Evolutionary conservation across 1,140 invertebrate species (phyloP).

Genomic region (Drosophila triauraria): DNA sequence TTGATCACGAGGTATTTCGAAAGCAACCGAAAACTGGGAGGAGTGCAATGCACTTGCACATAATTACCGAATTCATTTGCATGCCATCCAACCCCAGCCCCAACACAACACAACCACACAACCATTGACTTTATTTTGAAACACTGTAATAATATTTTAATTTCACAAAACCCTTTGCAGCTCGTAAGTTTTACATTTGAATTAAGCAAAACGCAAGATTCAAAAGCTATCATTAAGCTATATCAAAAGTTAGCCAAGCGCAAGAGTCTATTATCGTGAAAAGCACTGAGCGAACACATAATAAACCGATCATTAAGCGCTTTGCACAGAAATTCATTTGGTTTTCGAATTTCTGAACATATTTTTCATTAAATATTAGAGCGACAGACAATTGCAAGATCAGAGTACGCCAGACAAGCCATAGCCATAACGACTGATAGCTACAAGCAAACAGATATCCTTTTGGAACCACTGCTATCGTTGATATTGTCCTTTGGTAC

Average conservation of each 20-base stretch:
- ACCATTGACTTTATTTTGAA: conserved; percentile 51
- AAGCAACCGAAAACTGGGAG: not conserved
- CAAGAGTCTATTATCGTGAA: conserved; percentile 83
- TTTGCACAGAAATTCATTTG: conserved; percentile 43
- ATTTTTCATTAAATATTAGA: conserved; percentile 29
- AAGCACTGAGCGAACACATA: conserved; percentile 82
- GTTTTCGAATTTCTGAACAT: conserved; percentile 36
- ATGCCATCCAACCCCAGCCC: conserved; percentile 11
- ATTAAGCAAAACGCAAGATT: conserved; percentile 57
- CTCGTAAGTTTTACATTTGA: conserved; percentile 69
- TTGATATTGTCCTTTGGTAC: conserved; percentile 49
- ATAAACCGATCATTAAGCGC: conserved; percentile 68
- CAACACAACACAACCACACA: not conserved
- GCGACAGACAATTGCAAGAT: conserved; percentile 38
- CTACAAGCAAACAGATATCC: conserved; percentile 24
- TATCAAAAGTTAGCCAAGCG: conserved; percentile 40
- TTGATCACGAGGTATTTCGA: conserved; percentile 48
- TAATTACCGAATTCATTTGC: conserved; percentile 26
- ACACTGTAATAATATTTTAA: conserved; percentile 55
- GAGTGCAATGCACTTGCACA: conserved; percentile 62
- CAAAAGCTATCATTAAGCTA: conserved; percentile 13
- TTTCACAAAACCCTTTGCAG: conserved; percentile 66
- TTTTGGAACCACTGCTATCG: conserved; percentile 17
- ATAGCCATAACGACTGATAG: conserved; percentile 51
- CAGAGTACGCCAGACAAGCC: conserved; percentile 64